A percentile compares a stretch with the other conserved stretches of the same genome.
Evolutionary conservation across 2,888 invertebrate genomes (phyloP).

Genomic region (Lithophane semibrunnea): DNA sequence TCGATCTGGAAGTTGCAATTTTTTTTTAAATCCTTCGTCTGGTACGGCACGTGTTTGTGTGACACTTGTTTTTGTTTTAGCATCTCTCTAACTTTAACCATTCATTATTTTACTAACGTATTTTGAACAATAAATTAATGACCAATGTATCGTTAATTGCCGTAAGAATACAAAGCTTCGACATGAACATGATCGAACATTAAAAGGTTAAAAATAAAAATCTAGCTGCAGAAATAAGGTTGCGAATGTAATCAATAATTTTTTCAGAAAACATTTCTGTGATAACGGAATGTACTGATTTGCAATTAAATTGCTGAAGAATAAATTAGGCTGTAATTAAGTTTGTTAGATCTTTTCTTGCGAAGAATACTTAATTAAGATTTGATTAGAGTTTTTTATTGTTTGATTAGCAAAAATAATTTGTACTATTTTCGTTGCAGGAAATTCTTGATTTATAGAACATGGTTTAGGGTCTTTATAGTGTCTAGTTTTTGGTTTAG

Average conservation of each 20-base stretch:
- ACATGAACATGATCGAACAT: too few relatives aligned
- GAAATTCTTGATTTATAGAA: slow-evolving; percentile 2
- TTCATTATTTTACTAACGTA: neutral
- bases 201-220: too few relatives aligned
- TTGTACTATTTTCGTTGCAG: slow-evolving; percentile 1
- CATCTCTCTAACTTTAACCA: neutral
- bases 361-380: slow-evolving; percentile 24
- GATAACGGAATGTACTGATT: slow-evolving; percentile 19
- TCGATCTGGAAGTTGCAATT: slow-evolving; percentile 68
- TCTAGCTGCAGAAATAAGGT: neutral
- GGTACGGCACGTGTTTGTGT: neutral
- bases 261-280: slow-evolving; percentile 8
- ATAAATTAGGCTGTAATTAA: slow-evolving; percentile 41
- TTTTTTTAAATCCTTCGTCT: too few relatives aligned
- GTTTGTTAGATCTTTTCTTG: slow-evolving; percentile 24
- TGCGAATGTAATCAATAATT: neutral
- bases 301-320: slow-evolving; percentile 38
- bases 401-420: slow-evolving; percentile 34
- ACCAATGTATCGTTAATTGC: neutral
- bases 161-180: neutral
- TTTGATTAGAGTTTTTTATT: slow-evolving; percentile 34
- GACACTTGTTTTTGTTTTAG: neutral
- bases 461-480: neutral
- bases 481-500: neutral
- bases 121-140: neutral